Percentiles rank a stretch among this genome's conserved stretches.
Conservation (phyloP, 2,888 invertebrate genomes). For the Conops quadrifasciatus region DNA sequence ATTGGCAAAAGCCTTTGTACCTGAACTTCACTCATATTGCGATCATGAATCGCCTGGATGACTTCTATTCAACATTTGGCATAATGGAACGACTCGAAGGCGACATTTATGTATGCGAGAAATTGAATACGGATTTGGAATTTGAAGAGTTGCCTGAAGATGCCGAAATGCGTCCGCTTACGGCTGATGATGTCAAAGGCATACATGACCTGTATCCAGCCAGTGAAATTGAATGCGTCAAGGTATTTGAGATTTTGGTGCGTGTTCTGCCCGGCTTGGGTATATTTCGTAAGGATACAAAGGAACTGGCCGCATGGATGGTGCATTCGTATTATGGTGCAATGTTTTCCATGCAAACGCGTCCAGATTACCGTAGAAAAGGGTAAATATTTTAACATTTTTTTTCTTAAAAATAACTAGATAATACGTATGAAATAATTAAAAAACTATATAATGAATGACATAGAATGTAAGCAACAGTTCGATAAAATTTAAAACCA, state of each 20-base stretch:
- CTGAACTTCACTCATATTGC: constrained; percentile 86
- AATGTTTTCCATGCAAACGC: constrained; percentile 92
- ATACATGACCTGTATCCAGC: constrained; percentile 89
- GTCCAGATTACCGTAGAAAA: constrained; percentile 77
- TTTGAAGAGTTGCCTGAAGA: constrained; percentile 73
- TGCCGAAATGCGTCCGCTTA: constrained; percentile 79
- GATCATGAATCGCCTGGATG: constrained; percentile 80
- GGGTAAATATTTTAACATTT: constrained; percentile 65
- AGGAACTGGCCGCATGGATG: constrained; percentile 88
- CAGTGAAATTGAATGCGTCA: constrained; percentile 86
- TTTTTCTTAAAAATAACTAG: background rate
- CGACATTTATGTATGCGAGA: constrained; percentile 80
- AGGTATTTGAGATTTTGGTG: constrained; percentile 82
- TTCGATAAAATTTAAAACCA: no score
- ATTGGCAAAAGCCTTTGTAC: constrained; percentile 83
- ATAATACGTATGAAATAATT: no score
- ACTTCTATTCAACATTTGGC: constrained; percentile 72
- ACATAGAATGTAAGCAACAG: no score
- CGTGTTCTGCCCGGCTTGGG: constrained; percentile 82
- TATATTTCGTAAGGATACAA: constrained; percentile 73
- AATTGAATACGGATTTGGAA: constrained; percentile 70
- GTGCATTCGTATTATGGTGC: constrained; percentile 90
- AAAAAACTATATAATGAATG: no score
- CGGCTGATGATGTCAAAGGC: constrained; percentile 79
- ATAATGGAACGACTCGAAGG: constrained; percentile 79